Evolutionary conservation across 2,888 invertebrate species (phyloP), one percentile per base, ranked within the genome.

Genomic region (Yponomeuta evonymella): DNA sequence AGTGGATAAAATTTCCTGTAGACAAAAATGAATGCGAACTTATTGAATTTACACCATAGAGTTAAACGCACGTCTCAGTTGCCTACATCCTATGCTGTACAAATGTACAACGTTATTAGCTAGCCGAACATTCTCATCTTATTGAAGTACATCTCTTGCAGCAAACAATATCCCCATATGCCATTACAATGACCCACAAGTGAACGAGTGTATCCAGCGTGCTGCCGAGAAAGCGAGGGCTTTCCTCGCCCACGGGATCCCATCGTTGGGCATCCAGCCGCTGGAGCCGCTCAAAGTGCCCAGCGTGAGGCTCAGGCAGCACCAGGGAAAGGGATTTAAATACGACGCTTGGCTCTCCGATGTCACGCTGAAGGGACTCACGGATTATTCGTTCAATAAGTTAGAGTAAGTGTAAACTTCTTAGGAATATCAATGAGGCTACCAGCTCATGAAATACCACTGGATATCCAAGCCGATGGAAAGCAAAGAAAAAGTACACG

Each of bases 251-350:
- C 84, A 86, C 70, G 95, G 95, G 15, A 93, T 94, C 65, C 94
- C 94, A 0, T 93, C 94, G 51, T 81, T 94, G 11, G 91, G 89
- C 23, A 93, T 94, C 36, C 94, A 94, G 66, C 84, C 94, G 0
- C 80, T 94, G 67, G 94, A 95, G 69, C 94, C 95, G 0, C 80
- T 94, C 67, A 85, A 86, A 73, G 86, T 95, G 11, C 93, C 94
- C 23, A 93, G 93, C 76, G 90, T 95, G 66, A 84, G 93, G 66
- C 81, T 95, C 3, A 87, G 94, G 71, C 94, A 94, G 73, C 92
- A 91, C 72, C 88, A 93, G 0, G 87, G 88, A 72, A 87, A 86
- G 69, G 85, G 85, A 48, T 90, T 93, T 78, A 92, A 93, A 73
- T 93, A 93, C 73, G 93, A 93, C 75, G 93, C 93, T 1, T 90